These are phyloP conservation scores for Tenodera sinensis DNA, from an alignment of 2,888 invertebrate genomes.

Conservation along the genomic window DNA sequence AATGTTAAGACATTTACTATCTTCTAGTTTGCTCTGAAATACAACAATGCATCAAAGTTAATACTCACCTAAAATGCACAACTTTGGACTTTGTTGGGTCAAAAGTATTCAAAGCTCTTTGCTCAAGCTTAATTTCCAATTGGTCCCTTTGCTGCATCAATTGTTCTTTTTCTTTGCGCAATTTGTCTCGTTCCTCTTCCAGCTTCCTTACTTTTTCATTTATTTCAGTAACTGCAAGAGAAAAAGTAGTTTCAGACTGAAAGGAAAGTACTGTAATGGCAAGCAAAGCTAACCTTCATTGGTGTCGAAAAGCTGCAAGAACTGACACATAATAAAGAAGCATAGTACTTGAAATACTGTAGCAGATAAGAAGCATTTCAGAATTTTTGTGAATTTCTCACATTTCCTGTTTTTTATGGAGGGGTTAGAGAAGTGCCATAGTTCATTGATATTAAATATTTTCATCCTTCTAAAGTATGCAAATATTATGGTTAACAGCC, in stretches of 20 bases:
- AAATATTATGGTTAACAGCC: too few species aligned
- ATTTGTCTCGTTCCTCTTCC: slow-evolving; percentile 42
- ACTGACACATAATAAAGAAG: too few species aligned
- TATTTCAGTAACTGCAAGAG: background rate
- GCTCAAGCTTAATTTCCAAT: slow-evolving; percentile 65
- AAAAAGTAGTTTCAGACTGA: background rate
- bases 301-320: too few species aligned
- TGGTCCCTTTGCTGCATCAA: slow-evolving; percentile 55
- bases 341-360: too few species aligned
- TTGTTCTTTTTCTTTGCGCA: slow-evolving; percentile 48
- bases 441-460: too few species aligned
- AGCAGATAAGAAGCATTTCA: too few species aligned
- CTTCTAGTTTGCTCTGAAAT: background rate
- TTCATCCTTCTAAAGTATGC: too few species aligned
- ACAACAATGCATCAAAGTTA: background rate
- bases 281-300: background rate
- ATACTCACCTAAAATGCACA: slow-evolving; percentile 40
- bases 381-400: too few species aligned
- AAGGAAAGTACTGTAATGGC: background rate
- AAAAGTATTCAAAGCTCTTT: slow-evolving; percentile 54
- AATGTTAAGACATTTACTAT: background rate
- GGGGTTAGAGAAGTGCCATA: too few species aligned
- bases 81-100: slow-evolving; percentile 43
- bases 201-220: slow-evolving; percentile 32
- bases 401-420: too few species aligned